Evolutionary conservation across 1,140 invertebrate species (phyloP).

Genomic region (Frieseomelitta varia): DNA sequence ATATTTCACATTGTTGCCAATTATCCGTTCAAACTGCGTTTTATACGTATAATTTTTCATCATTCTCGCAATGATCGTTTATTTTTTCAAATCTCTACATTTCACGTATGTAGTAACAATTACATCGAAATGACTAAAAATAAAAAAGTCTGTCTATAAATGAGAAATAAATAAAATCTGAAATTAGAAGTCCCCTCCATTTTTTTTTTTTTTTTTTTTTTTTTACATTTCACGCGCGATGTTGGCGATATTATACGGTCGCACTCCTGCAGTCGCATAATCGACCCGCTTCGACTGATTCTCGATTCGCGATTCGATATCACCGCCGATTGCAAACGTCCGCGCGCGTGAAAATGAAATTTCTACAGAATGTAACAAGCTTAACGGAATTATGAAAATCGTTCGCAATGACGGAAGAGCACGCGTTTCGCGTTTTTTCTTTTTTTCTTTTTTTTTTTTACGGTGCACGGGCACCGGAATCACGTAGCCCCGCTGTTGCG

Average conservation of each 20-base stretch:
- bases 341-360: constrained; percentile 1
- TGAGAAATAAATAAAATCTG: too few relatives aligned
- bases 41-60: too few relatives aligned
- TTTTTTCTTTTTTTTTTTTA: neutral
- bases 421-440: neutral
- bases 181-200: too few relatives aligned
- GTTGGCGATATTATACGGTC: neutral
- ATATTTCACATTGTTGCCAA: too few relatives aligned
- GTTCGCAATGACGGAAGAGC: neutral
- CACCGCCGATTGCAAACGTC: neutral
- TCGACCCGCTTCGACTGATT: neutral
- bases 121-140: too few relatives aligned
- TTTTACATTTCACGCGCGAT: neutral
- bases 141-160: too few relatives aligned
- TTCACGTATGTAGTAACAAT: too few relatives aligned
- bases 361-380: neutral
- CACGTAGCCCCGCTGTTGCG: neutral
- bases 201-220: too few relatives aligned
- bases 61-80: too few relatives aligned
- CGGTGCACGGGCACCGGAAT: neutral
- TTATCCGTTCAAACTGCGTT: too few relatives aligned
- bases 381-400: constrained; percentile 29
- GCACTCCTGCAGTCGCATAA: neutral
- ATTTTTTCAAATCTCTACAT: too few relatives aligned
- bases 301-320: neutral